Percentiles rank a stretch among this genome's conserved stretches.
These are phyloP conservation scores for Carcharodon carcharias DNA, from an alignment of 2,797 vertebrate genomes.

Conservation along the genomic window DNA sequence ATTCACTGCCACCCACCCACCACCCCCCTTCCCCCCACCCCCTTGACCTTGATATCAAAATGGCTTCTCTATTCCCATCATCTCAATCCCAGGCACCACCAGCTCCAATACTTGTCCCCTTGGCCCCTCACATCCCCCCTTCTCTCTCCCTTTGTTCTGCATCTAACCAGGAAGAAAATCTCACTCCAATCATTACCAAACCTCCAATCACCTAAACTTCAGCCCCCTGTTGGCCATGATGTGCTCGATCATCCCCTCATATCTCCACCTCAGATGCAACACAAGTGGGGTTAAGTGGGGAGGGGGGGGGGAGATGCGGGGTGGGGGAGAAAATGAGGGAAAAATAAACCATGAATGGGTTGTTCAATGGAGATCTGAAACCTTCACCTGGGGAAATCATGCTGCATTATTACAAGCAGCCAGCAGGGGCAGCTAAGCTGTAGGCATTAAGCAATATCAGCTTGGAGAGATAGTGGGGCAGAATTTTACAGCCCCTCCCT, in stretches of 20 bases:
- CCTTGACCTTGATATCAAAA: not conserved
- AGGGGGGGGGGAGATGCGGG: too few relatives aligned
- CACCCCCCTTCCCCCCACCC: too few relatives aligned
- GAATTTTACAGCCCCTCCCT: too few relatives aligned
- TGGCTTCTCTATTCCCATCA: not conserved
- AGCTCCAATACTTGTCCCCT: not conserved
- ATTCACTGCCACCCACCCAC: not conserved
- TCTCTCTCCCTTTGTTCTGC: too few relatives aligned
- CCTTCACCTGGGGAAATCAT: not conserved
- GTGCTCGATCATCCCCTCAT: too few relatives aligned
- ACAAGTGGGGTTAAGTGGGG: too few relatives aligned
- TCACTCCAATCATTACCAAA: too few relatives aligned
- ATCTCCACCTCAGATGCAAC: not conserved
- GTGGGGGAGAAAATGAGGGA: too few relatives aligned
- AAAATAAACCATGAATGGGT: not conserved
- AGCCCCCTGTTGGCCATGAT: too few relatives aligned
- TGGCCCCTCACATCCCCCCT: not conserved
- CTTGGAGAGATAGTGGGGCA: not conserved
- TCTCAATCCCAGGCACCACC: not conserved
- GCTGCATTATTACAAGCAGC: not conserved
- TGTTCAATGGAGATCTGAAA: not conserved
- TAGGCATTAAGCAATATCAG: not conserved
- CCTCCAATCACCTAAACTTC: too few relatives aligned
- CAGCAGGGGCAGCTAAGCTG: not conserved
- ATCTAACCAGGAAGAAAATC: too few relatives aligned